A percentile compares a stretch with the other conserved stretches of the same genome.
These are phyloP conservation scores for Scytalopus superciliaris DNA, from an alignment of 2,113 vertebrate species.

Conservation along the genomic window DNA sequence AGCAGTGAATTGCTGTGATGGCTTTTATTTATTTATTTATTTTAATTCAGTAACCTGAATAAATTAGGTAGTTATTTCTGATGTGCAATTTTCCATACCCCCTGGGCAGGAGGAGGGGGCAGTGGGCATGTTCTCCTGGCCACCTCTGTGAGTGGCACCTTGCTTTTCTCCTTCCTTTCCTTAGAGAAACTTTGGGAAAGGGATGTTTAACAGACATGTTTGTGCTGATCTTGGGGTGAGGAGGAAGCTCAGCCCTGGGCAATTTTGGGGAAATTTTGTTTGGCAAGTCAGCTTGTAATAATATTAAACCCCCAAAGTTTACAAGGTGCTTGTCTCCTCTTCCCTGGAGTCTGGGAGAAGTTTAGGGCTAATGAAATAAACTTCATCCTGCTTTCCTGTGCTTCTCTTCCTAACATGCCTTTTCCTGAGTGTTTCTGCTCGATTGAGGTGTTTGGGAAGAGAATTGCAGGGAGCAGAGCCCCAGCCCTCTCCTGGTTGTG, in stretches of 20 bases:
- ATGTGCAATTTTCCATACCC: neutral
- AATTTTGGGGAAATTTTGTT: neutral
- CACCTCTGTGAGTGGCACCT: neutral
- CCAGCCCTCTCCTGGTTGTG: neutral
- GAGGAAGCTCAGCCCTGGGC: neutral
- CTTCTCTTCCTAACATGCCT: neutral
- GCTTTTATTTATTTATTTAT: neutral
- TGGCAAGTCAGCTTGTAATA: neutral
- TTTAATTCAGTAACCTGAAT: neutral
- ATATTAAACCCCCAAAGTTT: neutral
- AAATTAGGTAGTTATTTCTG: neutral
- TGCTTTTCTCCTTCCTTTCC: neutral
- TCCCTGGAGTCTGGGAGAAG: neutral
- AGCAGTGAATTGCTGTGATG: neutral
- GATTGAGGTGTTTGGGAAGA: accelerated
- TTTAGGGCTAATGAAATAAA: neutral
- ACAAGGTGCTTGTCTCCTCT: neutral
- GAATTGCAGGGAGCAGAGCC: neutral
- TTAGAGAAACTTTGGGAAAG: neutral
- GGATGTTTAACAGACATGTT: neutral
- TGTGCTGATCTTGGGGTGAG: neutral
- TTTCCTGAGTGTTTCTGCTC: neutral
- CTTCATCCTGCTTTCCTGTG: neutral
- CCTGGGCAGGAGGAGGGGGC: neutral
- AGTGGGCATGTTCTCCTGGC: neutral